A percentile compares a stretch with the other conserved stretches of the same genome.
These are phyloP conservation scores for Gandaritis pyraliata DNA, from an alignment of 2,888 invertebrate species.

Conservation along the genomic window DNA sequence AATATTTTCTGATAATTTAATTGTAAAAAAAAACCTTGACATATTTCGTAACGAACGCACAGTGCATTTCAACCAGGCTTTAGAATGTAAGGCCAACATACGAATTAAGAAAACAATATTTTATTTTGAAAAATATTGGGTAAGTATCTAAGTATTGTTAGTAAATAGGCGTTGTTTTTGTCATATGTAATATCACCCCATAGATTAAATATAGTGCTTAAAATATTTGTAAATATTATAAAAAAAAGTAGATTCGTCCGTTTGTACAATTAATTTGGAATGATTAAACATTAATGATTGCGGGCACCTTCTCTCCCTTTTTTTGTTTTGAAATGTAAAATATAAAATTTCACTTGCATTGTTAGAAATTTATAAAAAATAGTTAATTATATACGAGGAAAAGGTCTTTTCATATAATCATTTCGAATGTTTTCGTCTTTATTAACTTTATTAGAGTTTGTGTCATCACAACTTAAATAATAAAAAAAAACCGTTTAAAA, in stretches of 20 bases:
- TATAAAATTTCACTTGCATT: slow-evolving; percentile 44
- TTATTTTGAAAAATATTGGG: slow-evolving; percentile 34
- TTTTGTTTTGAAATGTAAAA: slow-evolving; percentile 35
- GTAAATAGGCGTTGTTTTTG: slow-evolving; percentile 42
- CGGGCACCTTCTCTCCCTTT: slow-evolving; percentile 37
- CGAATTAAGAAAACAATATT: slow-evolving; percentile 30
- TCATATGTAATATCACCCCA: slow-evolving; percentile 43
- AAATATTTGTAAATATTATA: slow-evolving; percentile 77
- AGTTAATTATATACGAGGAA: slow-evolving; percentile 43
- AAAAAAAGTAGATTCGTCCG: slow-evolving; percentile 61
- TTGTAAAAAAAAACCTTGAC: slow-evolving; percentile 32
- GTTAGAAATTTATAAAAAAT: slow-evolving; percentile 51
- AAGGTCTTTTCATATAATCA: slow-evolving; percentile 39
- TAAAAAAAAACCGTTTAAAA: no score
- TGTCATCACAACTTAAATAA: no score
- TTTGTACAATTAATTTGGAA: slow-evolving; percentile 34
- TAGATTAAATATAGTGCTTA: slow-evolving; percentile 63
- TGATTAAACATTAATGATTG: slow-evolving; percentile 33
- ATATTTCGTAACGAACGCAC: slow-evolving; percentile 43
- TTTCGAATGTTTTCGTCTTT: slow-evolving; percentile 1
- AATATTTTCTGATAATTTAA: slow-evolving; percentile 36
- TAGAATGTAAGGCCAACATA: slow-evolving; percentile 29
- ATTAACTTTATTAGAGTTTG: no score
- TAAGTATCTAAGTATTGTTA: slow-evolving; percentile 32
- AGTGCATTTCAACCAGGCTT: slow-evolving; percentile 31